Evolutionary conservation across 2,797 vertebrate genomes (phyloP).

Genomic region (Micromesistius poutassou): DNA sequence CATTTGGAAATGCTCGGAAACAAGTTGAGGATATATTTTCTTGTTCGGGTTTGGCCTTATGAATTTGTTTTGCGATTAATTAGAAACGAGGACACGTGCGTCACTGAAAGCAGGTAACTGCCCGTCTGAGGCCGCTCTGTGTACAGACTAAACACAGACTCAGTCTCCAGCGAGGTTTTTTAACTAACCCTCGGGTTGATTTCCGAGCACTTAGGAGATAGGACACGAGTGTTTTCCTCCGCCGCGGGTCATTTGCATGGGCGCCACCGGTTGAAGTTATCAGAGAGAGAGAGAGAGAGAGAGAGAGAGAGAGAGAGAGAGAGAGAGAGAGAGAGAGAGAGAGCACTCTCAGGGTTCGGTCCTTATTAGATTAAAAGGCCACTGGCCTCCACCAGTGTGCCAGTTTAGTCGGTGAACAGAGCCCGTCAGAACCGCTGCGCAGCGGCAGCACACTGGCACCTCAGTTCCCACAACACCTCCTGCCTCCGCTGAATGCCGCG

Average conservation of each 20-base stretch:
- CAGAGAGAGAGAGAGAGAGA: conserved; percentile 44
- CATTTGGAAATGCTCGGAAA: background rate
- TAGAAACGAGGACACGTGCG: background rate
- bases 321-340: too few species aligned
- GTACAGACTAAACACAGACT: background rate
- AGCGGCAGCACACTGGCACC: conserved; percentile 55
- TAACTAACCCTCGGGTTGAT: background rate
- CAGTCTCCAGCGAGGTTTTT: background rate
- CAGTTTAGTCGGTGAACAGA: conserved; percentile 45
- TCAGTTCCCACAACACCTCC: conserved; percentile 54
- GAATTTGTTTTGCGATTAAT: too few species aligned
- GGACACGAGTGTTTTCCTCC: background rate
- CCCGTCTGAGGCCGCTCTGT: background rate
- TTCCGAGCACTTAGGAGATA: conserved; percentile 1
- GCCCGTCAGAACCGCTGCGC: conserved; percentile 57
- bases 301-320: conserved; percentile 13
- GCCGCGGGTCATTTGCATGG: background rate
- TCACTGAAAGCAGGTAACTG: background rate
- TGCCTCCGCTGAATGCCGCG: conserved; percentile 49
- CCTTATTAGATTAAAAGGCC: conserved; percentile 68
- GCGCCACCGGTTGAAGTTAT: conserved; percentile 39
- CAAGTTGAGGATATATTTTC: background rate
- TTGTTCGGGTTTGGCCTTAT: background rate
- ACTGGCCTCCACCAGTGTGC: conserved; percentile 40
- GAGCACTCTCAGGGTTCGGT: conserved; percentile 15